Base-by-base conservation (phyloP, 30 jellyfish, hydroid and myxozoan species). In the Aurelia aurita region DNA sequence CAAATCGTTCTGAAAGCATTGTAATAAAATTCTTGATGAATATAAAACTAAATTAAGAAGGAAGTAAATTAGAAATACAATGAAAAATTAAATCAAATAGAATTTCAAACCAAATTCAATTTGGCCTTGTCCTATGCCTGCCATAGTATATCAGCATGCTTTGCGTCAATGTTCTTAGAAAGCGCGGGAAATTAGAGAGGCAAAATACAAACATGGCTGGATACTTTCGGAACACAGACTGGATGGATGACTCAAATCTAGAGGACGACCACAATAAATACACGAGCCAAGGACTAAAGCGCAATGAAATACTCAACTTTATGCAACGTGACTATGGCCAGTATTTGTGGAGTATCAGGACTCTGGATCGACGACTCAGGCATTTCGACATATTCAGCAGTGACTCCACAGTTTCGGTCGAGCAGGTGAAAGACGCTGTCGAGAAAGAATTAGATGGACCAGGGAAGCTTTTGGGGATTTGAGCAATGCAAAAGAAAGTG, bases 401-500 rank as follows among this genome's bases (percentile, higher is more conserved):
- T 16, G 82, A 59, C 89, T 9, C 13, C 6, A 46, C 22, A 5
- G 85, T 77, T 3, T 13, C 89, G 8, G 68, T 77, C 39, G 67
- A 77, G 15, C 22, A 59, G 12, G 82, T 77, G 10, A 19, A 5
- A 8, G 84, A 59, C 4, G 82, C 67, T 10, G 68, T 77, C 13
- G 20, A 58, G 46, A 28, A 43, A 14, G 89, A 77, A 34, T 1
- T 84, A 1, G 82, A 71, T 0, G 89, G 89, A 26, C 94, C 94
- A 0, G 89, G 94, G 32, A 47, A 44, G 45, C 53, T 21, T 1
- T 58, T 84, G 0, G 89, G 94, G 1, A 28, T 31, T 1, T 22
- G 93, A 53, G 93, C 93, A 0, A 84, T 84, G 94, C 44, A 70
- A 0, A 25, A 2, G 2, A 84, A 84, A 58, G 3, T 84, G 0